These are phyloP conservation scores for Macrotus californicus DNA, from an alignment of 2,113 vertebrate genomes.

Conservation along the genomic window DNA sequence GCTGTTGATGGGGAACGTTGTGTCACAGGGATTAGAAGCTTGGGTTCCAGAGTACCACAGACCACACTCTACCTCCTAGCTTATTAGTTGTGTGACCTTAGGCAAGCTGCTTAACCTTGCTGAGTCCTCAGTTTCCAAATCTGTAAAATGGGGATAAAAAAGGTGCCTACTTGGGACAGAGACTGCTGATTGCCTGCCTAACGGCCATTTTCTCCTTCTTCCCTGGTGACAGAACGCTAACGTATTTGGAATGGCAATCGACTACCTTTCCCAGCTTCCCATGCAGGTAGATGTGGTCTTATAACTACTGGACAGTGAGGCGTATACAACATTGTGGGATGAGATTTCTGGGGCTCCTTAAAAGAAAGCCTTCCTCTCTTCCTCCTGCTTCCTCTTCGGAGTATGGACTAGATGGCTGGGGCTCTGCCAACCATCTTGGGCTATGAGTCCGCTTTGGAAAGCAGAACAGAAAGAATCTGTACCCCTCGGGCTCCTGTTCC, in stretches of 20 bases:
- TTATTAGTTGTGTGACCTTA: background rate
- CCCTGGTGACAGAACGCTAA: background rate
- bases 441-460: background rate
- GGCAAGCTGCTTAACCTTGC: background rate
- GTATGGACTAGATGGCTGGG: background rate
- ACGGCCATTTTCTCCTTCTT: background rate
- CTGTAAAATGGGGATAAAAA: background rate
- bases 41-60: background rate
- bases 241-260: background rate
- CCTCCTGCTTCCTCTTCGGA: background rate
- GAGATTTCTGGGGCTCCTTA: background rate
- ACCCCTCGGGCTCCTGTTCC: background rate
- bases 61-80: background rate
- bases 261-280: background rate
- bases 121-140: background rate
- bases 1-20: background rate
- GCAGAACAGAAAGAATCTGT: background rate
- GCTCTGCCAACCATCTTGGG: background rate
- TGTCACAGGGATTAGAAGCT: background rate
- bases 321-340: background rate
- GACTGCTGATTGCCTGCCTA: no score
- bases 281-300: background rate
- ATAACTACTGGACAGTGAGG: background rate
- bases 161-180: background rate
- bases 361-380: background rate